These are phyloP conservation scores for Galendromus occidentalis DNA, from an alignment of 1,140 invertebrate genomes.

Conservation along the genomic window DNA sequence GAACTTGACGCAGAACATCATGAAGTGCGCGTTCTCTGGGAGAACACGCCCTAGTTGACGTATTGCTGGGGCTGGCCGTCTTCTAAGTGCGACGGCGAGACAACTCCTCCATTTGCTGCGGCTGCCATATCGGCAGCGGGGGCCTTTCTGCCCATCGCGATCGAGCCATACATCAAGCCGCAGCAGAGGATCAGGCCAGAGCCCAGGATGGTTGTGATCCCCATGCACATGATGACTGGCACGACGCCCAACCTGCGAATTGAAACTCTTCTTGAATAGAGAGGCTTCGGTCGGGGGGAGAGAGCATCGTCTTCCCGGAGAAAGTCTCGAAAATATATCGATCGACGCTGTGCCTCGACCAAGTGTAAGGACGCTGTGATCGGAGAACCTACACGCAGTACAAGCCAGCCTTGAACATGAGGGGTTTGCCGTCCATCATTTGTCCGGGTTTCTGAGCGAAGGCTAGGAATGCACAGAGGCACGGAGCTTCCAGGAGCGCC, in stretches of 20 bases:
- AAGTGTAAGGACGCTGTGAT: too few relatives aligned
- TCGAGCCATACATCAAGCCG: neutral
- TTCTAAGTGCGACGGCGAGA: neutral
- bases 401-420: neutral
- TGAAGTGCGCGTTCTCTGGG: too few relatives aligned
- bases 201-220: neutral
- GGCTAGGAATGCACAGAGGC: neutral
- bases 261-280: neutral
- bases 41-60: neutral
- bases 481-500: neutral
- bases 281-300: too few relatives aligned
- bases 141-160: slow-evolving; percentile 1
- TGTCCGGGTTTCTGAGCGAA: slow-evolving; percentile 8
- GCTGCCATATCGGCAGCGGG: slow-evolving; percentile 3
- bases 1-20: too few relatives aligned
- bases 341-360: too few relatives aligned
- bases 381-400: slow-evolving; percentile 1
- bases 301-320: too few relatives aligned
- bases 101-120: neutral
- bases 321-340: too few relatives aligned
- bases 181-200: slow-evolving; percentile 8
- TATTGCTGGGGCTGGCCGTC: neutral
- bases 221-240: neutral
- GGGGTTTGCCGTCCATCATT: neutral
- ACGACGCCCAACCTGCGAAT: neutral